phyloP scores from a whole-genome alignment of 2,113 vertebrate species.

The Onychorhynchus coronatus region DNA sequence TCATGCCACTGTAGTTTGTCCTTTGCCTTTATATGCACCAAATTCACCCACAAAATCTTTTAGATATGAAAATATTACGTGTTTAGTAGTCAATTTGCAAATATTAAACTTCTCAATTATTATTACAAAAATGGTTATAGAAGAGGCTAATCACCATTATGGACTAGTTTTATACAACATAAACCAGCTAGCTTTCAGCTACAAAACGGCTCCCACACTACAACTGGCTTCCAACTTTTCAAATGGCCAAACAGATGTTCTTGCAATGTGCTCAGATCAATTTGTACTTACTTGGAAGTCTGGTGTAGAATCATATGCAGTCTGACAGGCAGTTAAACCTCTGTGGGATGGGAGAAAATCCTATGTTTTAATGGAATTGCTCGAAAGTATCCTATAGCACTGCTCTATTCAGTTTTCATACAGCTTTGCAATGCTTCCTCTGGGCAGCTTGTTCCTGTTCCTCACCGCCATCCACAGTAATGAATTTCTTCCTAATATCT shows the following conservation, averaged over 20 bases:
- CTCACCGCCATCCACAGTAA: neutral
- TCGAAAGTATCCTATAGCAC: neutral
- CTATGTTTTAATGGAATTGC: neutral
- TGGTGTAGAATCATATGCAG: neutral
- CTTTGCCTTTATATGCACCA: neutral
- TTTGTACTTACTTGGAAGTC: neutral
- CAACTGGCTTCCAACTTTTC: neutral
- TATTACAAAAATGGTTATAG: neutral
- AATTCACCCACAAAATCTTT: neutral
- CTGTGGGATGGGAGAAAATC: neutral
- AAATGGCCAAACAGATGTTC: neutral
- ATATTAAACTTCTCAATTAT: neutral
- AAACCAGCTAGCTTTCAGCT: neutral
- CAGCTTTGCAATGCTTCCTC: neutral
- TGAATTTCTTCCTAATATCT: neutral
- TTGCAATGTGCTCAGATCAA: neutral
- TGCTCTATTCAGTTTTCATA: neutral
- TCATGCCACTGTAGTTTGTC: neutral
- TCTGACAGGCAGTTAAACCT: conserved; percentile 6
- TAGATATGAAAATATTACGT: neutral
- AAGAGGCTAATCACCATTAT: neutral
- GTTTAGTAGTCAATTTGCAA: neutral
- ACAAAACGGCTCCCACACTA: neutral
- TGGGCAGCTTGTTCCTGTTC: neutral
- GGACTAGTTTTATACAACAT: neutral